Evolutionary conservation across 2,797 vertebrate species (phyloP).

Genomic region (Fistularia tabacaria): DNA sequence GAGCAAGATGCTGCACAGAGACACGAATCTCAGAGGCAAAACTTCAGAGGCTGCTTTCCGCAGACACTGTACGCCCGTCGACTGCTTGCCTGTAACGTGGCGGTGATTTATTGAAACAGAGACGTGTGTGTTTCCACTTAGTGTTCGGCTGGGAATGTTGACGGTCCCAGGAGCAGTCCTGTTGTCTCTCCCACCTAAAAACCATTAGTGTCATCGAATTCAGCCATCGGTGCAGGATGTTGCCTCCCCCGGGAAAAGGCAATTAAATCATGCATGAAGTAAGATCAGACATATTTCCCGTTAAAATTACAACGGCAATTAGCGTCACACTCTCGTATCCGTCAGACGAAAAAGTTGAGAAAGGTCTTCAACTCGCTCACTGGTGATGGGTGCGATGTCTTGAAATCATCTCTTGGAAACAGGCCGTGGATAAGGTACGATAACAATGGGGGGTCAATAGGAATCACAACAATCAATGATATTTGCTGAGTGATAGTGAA

Average conservation of each 20-base stretch:
- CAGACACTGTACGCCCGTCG: conserved; percentile 24
- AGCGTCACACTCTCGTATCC: conserved; percentile 34
- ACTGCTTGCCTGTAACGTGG: conserved; percentile 44
- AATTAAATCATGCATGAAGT: conserved; percentile 57
- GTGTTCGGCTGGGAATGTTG: conserved; percentile 30
- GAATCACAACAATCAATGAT: too few relatives aligned
- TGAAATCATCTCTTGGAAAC: not conserved
- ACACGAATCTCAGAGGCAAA: conserved; percentile 58
- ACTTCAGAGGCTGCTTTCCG: conserved; percentile 47
- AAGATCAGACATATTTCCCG: conserved; percentile 44
- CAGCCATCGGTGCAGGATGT: conserved; percentile 47
- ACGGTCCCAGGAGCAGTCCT: conserved; percentile 44
- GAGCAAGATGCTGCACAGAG: conserved; percentile 51
- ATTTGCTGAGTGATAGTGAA: too few relatives aligned
- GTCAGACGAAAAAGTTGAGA: conserved; percentile 22
- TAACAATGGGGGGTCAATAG: too few relatives aligned
- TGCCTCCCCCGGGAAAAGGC: conserved; percentile 53
- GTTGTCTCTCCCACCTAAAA: conserved; percentile 49
- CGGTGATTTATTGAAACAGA: conserved; percentile 59
- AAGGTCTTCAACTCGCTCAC: conserved; percentile 7
- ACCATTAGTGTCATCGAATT: conserved; percentile 63
- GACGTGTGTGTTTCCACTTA: conserved; percentile 37
- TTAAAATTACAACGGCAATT: conserved; percentile 34
- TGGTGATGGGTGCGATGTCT: not conserved
- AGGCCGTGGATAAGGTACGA: too few relatives aligned